Percentiles rank a stretch among this genome's conserved stretches.
Conservation (phyloP, 2,113 vertebrate species). For the Pelecanus crispus region DNA sequence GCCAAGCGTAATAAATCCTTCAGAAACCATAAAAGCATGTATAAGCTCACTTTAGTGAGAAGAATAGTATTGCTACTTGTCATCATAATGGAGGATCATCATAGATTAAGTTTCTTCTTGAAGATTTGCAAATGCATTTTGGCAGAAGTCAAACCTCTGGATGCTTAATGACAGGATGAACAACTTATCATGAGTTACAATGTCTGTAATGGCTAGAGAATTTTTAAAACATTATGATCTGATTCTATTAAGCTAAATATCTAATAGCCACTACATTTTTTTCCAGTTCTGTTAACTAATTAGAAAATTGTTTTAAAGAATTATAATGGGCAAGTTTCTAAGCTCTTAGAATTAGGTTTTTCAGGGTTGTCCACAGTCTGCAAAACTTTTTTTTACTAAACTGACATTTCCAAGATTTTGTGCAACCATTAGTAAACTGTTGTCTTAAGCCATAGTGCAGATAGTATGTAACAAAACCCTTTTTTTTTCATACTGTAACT, state of each 20-base stretch:
- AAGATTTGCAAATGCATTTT: neutral
- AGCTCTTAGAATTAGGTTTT: neutral
- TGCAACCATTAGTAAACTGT: neutral
- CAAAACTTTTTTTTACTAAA: neutral
- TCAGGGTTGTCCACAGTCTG: neutral
- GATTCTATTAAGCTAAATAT: conserved; percentile 29
- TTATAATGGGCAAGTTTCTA: neutral
- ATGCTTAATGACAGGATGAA: neutral
- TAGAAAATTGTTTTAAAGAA: conserved; percentile 37
- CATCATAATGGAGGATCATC: neutral
- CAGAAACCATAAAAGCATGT: neutral
- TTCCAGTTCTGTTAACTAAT: conserved; percentile 29
- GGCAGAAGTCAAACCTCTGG: neutral
- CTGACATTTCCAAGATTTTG: neutral
- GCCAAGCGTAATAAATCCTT: neutral
- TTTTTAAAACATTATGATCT: neutral
- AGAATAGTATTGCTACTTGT: neutral
- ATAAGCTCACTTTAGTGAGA: neutral
- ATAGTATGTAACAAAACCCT: neutral
- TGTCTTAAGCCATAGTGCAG: neutral
- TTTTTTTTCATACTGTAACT: neutral
- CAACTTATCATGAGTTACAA: neutral
- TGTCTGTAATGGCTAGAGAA: neutral
- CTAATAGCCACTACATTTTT: conserved; percentile 17
- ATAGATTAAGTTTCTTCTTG: neutral